A percentile compares a stretch with the other conserved stretches of the same genome.
Evolutionary conservation across 2,888 invertebrate species (phyloP).

Genomic region (Machimus rusticus): DNA sequence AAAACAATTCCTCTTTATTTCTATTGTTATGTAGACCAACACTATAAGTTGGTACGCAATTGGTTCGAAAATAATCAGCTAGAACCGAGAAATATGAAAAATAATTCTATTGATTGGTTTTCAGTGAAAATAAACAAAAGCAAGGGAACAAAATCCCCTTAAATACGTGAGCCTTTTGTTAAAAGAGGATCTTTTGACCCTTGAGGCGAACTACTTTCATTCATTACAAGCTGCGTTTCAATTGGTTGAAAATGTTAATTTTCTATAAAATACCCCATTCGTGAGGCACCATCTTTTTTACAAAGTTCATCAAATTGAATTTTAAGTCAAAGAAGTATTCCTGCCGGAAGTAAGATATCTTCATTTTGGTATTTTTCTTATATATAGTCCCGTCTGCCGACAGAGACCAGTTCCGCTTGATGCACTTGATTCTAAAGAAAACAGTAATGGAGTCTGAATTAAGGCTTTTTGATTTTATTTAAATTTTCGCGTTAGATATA

Average conservation of each 20-base stretch:
- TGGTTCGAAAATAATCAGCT: neutral
- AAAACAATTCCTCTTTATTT: neutral
- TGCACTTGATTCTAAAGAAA: neutral
- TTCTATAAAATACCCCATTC: neutral
- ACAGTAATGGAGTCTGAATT: neutral
- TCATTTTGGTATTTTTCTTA: neutral
- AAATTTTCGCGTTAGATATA: neutral
- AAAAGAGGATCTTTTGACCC: neutral
- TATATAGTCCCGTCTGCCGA: neutral
- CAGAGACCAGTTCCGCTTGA: neutral
- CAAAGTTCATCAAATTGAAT: neutral
- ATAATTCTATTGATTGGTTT: neutral
- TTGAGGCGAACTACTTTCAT: neutral
- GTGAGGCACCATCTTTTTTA: neutral
- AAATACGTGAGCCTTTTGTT: neutral
- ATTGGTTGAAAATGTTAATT: neutral
- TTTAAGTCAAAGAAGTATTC: neutral
- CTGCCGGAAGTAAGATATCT: neutral
- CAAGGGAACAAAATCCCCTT: neutral
- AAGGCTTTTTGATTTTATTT: neutral
- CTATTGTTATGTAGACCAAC: no score
- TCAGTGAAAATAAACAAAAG: neutral
- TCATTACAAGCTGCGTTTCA: neutral
- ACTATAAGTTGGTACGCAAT: neutral
- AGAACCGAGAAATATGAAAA: neutral